Evolutionary conservation across 2,113 vertebrate genomes (phyloP).

Genomic region (Stegastes partitus): DNA sequence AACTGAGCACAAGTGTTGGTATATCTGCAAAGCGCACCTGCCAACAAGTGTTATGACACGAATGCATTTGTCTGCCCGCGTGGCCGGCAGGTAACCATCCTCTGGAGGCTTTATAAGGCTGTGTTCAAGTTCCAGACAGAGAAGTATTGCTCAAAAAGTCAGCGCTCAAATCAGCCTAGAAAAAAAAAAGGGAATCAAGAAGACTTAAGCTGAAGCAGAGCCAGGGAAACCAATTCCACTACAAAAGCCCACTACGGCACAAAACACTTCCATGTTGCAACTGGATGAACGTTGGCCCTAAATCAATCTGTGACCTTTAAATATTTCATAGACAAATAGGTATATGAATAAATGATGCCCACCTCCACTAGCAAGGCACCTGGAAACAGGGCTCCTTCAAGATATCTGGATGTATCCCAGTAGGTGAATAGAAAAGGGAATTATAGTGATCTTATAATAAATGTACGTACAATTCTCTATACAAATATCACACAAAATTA

Average conservation of each 20-base stretch:
- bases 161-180: slow-evolving; percentile 34
- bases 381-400: slow-evolving; percentile 54
- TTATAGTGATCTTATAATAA: slow-evolving; percentile 21
- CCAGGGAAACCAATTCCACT: slow-evolving; percentile 25
- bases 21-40: slow-evolving; percentile 55
- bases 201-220: slow-evolving; percentile 38
- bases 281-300: slow-evolving; percentile 25
- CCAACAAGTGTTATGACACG: slow-evolving; percentile 59
- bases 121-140: slow-evolving; percentile 50
- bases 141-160: slow-evolving; percentile 64
- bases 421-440: slow-evolving; percentile 42
- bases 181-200: slow-evolving; percentile 19
- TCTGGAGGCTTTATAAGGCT: slow-evolving; percentile 62
- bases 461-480: slow-evolving; percentile 46
- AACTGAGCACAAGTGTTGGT: slow-evolving; percentile 45
- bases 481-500: slow-evolving; percentile 61
- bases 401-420: slow-evolving; percentile 31
- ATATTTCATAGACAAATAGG: slow-evolving; percentile 66
- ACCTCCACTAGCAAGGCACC: slow-evolving; percentile 58
- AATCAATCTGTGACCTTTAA: slow-evolving; percentile 51
- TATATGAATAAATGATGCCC: slow-evolving; percentile 58
- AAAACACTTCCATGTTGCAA: slow-evolving; percentile 44
- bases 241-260: slow-evolving; percentile 31
- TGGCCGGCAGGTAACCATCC: slow-evolving; percentile 55
- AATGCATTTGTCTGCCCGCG: slow-evolving; percentile 40